Evolutionary conservation across 2,113 vertebrate species (phyloP), one percentile per base, ranked within the genome.

Genomic region (Serilophus lunatus): DNA sequence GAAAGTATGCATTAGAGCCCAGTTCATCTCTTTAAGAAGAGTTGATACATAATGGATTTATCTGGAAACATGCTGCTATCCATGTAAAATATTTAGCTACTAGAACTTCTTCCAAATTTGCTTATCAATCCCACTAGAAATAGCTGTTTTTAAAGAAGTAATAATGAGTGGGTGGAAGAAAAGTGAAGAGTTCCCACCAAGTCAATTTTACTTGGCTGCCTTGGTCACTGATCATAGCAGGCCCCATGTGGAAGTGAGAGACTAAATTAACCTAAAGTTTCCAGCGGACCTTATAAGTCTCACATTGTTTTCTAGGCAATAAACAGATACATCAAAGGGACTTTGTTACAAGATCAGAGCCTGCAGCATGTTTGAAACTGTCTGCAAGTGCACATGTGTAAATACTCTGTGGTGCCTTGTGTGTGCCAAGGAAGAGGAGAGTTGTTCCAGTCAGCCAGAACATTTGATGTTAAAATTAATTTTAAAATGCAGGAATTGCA

Each of bases 291-390:
- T 3, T 44, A 13, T 29, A 72, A 36, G 19, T 36, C 38, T 88
- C 38, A 72, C 44, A 12, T 28, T 50, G 60, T 57, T 80, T 92
- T 92, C 60, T 66, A 85, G 50, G 47, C 60, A 89, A 38, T 23
- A 85, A 18, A 40, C 36, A 87, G 44, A 56, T 60, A 94, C 92
- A 92, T 92, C 90, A 97, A 82, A 84, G 49, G 38, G 61, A 45
- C 38, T 79, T 70, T 24, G 10, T 72, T 95, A 23, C 40, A 13
- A 19, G 80, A 70, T 10, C 38, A 83, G 44, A 78, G 51, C 31
- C 64, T 92, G 59, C 17, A 78, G 63, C 59, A 20, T 56, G 82
- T 86, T 91, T 64, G 64, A 83, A 92, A 77, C 82, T 10, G 16
- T 40, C 28, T 42, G 36, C 4, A 1, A 69, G 36, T 25, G 31